Conservation (phyloP, 1,140 invertebrate genomes). For the Mamestra configurata region DNA sequence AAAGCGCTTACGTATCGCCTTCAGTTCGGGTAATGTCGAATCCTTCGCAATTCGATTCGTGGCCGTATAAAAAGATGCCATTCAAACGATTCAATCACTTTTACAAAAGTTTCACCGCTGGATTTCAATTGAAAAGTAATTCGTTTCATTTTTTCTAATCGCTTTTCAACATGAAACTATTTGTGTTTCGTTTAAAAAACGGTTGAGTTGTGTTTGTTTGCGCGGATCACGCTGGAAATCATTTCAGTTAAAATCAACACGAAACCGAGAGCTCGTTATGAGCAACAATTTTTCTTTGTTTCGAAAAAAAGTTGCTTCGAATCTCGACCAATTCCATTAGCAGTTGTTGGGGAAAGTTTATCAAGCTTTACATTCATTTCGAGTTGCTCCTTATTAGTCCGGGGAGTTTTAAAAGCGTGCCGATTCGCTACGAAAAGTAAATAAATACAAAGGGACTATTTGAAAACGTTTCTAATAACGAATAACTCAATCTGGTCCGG, state of each 20-base stretch:
- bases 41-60: slow-evolving; percentile 51
- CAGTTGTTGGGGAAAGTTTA: slow-evolving; percentile 64
- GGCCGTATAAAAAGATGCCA: slow-evolving; percentile 47
- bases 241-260: slow-evolving; percentile 50
- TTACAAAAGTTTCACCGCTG: slow-evolving; percentile 42
- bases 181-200: slow-evolving; percentile 14
- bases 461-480: slow-evolving; percentile 60
- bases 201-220: slow-evolving; percentile 29
- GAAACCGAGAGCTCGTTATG: slow-evolving; percentile 51
- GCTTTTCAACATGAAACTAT: slow-evolving; percentile 34
- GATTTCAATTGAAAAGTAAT: slow-evolving; percentile 43
- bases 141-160: slow-evolving; percentile 51
- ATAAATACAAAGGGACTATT: slow-evolving; percentile 55
- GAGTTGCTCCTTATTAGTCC: slow-evolving; percentile 59
- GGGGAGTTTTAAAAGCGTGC: slow-evolving; percentile 57
- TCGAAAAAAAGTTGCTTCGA: slow-evolving; percentile 56
- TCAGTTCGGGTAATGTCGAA: slow-evolving; percentile 46
- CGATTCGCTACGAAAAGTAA: slow-evolving; percentile 39
- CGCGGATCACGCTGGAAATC: slow-evolving; percentile 37
- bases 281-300: slow-evolving; percentile 61
- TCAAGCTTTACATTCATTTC: slow-evolving; percentile 60
- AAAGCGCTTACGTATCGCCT: slow-evolving; percentile 56
- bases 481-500: slow-evolving; percentile 65
- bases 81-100: slow-evolving; percentile 48
- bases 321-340: slow-evolving; percentile 66